These are phyloP conservation scores for Muraenolepis orangiensis DNA, from an alignment of 2,797 vertebrate species.

Conservation along the genomic window DNA sequence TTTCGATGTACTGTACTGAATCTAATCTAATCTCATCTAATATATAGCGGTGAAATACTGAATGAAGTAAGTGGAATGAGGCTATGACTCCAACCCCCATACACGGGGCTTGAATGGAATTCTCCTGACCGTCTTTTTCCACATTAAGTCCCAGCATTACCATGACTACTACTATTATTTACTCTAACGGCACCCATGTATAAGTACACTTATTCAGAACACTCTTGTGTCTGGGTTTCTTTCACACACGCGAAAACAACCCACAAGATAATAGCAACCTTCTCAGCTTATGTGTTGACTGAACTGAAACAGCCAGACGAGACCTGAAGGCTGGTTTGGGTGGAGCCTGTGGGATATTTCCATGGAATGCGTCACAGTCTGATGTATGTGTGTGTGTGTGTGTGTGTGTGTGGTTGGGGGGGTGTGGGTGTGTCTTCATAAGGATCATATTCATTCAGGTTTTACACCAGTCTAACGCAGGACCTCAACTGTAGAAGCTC, in stretches of 20 bases:
- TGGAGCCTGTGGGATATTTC: conserved; percentile 32
- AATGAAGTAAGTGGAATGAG: background rate
- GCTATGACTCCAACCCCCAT: background rate
- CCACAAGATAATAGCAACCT: background rate
- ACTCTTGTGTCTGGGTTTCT: background rate
- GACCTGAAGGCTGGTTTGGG: conserved; percentile 3
- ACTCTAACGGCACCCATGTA: background rate
- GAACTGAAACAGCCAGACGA: background rate
- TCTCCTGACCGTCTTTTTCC: conserved; percentile 28
- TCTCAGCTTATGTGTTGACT: background rate
- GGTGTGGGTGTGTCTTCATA: conserved; percentile 32
- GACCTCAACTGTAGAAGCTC: conserved; percentile 10
- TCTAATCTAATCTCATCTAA: no score
- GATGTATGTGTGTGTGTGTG: conserved; percentile 12
- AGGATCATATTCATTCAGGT: conserved; percentile 32
- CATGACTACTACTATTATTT: background rate
- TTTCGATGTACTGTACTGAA: no score
- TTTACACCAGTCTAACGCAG: conserved; percentile 27
- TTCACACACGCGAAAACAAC: background rate
- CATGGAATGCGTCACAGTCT: conserved; percentile 40
- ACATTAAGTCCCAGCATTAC: background rate
- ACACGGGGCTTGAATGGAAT: conserved; percentile 2
- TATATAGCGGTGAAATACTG: background rate
- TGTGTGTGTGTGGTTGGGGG: background rate
- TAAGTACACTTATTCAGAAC: background rate